phyloP scores from a whole-genome alignment of 2,797 vertebrate species.

The Phoeniculus purpureus region DNA sequence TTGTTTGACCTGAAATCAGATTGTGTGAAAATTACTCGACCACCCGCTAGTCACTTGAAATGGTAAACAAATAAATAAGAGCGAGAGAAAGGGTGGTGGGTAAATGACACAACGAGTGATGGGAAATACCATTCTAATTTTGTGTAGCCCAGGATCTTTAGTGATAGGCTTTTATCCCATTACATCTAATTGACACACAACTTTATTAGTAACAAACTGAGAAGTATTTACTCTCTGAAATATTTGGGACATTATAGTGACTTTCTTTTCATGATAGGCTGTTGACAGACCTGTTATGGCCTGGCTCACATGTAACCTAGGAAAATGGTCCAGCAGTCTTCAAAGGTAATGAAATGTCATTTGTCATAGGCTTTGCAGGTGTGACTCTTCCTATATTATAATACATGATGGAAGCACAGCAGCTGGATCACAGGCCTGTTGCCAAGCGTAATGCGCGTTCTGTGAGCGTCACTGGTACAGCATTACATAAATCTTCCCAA shows the following conservation, averaged over 20 bases:
- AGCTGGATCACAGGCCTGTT: conserved; percentile 34
- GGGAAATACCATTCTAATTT: conserved; percentile 77
- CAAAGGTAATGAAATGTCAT: conserved; percentile 86
- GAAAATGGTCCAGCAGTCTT: conserved; percentile 80
- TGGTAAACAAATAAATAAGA: conserved; percentile 59
- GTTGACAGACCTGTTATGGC: conserved; percentile 83
- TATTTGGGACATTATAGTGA: conserved; percentile 78
- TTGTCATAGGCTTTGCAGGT: conserved; percentile 86
- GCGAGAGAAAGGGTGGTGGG: background rate
- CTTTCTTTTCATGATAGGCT: conserved; percentile 75
- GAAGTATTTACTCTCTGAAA: conserved; percentile 79
- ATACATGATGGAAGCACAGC: conserved; percentile 43
- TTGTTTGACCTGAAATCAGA: conserved; percentile 35
- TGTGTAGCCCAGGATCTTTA: conserved; percentile 72
- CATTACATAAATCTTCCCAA: conserved; percentile 38
- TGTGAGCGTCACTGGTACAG: conserved; percentile 28
- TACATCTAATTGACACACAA: conserved; percentile 83
- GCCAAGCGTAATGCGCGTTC: conserved; percentile 58
- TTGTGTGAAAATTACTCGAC: conserved; percentile 42
- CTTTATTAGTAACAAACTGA: conserved; percentile 86
- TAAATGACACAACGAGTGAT: conserved; percentile 31
- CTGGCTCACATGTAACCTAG: conserved; percentile 80
- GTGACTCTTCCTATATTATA: conserved; percentile 81
- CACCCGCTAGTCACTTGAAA: conserved; percentile 34
- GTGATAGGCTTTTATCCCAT: conserved; percentile 80